Percentiles rank a stretch among this genome's conserved stretches.
Evolutionary conservation across 2,888 invertebrate species (phyloP).

Genomic region (Volucella bombylans): DNA sequence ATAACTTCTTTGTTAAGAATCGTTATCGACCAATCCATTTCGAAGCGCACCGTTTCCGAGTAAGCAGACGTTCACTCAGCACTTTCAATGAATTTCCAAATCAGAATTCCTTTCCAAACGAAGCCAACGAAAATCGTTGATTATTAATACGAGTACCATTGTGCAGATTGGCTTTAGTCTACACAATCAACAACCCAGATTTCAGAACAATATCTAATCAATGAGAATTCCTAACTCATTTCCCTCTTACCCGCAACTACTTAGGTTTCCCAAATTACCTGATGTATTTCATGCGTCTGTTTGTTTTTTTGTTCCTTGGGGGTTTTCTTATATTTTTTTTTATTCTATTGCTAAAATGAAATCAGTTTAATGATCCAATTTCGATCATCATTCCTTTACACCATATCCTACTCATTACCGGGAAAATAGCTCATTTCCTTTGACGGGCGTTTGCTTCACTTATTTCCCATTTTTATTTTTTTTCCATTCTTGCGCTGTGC

Average conservation of each 20-base stretch:
- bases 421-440: slow-evolving; percentile 68
- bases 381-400: slow-evolving; percentile 54
- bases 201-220: slow-evolving; percentile 35
- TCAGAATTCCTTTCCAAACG: too few relatives aligned
- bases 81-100: too few relatives aligned
- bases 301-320: slow-evolving; percentile 1
- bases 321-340: neutral
- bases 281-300: slow-evolving; percentile 9
- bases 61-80: too few relatives aligned
- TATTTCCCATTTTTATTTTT: neutral
- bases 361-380: slow-evolving; percentile 71
- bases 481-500: neutral
- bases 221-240: slow-evolving; percentile 32
- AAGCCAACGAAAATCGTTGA: too few relatives aligned
- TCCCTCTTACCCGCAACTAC: slow-evolving; percentile 29
- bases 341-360: slow-evolving; percentile 25
- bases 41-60: too few relatives aligned
- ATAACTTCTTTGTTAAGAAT: too few relatives aligned
- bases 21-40: too few relatives aligned
- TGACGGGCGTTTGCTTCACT: neutral
- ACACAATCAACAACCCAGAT: neutral
- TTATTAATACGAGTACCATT: too few relatives aligned
- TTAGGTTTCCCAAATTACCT: slow-evolving; percentile 47
- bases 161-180: too few relatives aligned
- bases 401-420: slow-evolving; percentile 62